Percentiles rank a stretch among this genome's conserved stretches.
phyloP scores from a whole-genome alignment of 2,888 invertebrate genomes.

The Blastobasis adustella region DNA sequence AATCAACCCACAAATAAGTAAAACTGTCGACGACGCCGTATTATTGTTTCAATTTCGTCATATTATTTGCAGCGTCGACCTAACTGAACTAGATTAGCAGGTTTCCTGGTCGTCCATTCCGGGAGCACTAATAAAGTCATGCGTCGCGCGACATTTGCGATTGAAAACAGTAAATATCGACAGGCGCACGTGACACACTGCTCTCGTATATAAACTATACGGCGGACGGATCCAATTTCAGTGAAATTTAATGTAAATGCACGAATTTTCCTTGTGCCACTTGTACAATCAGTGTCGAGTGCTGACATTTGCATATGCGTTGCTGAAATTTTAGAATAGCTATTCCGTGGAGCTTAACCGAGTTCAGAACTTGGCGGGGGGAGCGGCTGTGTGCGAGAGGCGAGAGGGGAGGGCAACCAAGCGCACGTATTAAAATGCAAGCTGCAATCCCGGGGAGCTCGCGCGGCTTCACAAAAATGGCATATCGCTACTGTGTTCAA shows the following conservation, averaged over 20 bases:
- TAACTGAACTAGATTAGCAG: no score
- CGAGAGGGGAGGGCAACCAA: conserved; percentile 13
- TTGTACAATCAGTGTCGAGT: conserved; percentile 73
- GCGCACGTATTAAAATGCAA: neutral
- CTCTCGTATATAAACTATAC: conserved; percentile 55
- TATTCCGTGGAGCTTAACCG: conserved; percentile 62
- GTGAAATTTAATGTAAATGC: conserved; percentile 72
- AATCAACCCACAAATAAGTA: no score
- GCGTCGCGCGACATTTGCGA: conserved; percentile 44
- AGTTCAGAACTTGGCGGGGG: conserved; percentile 63
- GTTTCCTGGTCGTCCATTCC: neutral
- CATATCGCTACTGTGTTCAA: conserved; percentile 28
- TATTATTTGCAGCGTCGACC: no score
- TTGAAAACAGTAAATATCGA: conserved; percentile 66
- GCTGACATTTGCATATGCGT: conserved; percentile 73
- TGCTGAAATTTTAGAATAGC: conserved; percentile 68
- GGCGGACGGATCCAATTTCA: conserved; percentile 62
- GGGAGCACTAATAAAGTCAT: conserved; percentile 12
- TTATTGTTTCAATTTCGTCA: no score
- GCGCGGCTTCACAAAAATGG: conserved; percentile 32
- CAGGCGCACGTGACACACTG: conserved; percentile 49
- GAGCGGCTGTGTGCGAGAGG: conserved; percentile 12
- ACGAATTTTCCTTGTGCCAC: conserved; percentile 69
- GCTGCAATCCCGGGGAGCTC: conserved; percentile 39
- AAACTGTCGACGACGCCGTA: no score